Percentiles rank a stretch among this genome's conserved stretches.
Conservation (phyloP, 2,113 vertebrate species). For the Gadus macrocephalus region DNA sequence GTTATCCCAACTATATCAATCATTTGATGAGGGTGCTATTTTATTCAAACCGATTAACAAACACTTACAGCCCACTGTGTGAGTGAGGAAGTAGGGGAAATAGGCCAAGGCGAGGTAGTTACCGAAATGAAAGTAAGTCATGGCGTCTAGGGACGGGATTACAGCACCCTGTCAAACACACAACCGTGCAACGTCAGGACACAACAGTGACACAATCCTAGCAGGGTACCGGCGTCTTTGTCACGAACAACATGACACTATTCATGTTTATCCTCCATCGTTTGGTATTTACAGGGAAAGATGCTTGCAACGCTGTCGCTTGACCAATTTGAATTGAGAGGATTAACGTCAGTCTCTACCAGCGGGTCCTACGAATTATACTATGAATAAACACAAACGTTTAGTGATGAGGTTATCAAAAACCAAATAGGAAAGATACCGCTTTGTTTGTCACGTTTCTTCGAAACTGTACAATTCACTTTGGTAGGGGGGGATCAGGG, state of each 20-base stretch:
- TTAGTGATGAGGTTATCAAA: background rate
- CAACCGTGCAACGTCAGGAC: background rate
- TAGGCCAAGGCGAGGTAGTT: constrained; percentile 91
- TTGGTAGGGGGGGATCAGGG: no score
- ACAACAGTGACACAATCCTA: no score
- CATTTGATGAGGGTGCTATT: no score
- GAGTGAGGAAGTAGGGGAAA: constrained; percentile 91
- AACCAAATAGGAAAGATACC: background rate
- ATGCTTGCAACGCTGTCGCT: no score
- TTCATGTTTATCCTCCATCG: background rate
- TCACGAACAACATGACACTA: background rate
- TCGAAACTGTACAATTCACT: background rate
- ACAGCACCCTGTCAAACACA: constrained; percentile 21
- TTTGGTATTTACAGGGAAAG: background rate
- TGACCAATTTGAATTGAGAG: no score
- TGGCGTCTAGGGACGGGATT: constrained; percentile 37
- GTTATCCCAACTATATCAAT: no score
- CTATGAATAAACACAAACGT: background rate
- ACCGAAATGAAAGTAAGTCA: constrained; percentile 92
- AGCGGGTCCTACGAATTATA: no score
- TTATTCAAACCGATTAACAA: background rate
- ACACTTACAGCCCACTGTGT: constrained; percentile 91
- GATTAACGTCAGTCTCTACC: no score
- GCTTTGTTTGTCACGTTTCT: background rate
- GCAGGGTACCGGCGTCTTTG: no score